Base-by-base conservation (phyloP, 2,113 vertebrate species). In the Taxidea taxus region DNA sequence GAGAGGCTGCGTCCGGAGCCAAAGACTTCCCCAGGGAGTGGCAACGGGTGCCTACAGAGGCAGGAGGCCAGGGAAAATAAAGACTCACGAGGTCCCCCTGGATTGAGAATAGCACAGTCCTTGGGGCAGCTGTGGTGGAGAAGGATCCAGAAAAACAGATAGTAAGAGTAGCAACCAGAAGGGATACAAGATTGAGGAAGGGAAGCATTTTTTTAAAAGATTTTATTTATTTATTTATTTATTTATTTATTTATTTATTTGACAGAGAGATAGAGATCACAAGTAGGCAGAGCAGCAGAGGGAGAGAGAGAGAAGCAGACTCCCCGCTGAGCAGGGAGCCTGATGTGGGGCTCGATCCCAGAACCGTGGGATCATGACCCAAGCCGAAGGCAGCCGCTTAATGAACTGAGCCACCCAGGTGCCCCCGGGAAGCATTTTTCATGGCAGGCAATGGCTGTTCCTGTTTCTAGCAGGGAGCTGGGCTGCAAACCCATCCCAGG, bases 21-120 rank as follows among this genome's bases (percentile, higher is more conserved):
- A 60, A n/a, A 31, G 29, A 21, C 20, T 83, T 54, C 58, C 34
- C 16, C 16, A n/a, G 62, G 68, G 29, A 81, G 77, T 0, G 4
- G 8, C 1, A 7, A 62, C 29, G 44, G 54, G 7, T 2, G 13
- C 6, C 7, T 1, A 14, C 3, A 2, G 1, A 4, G 34, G 21
- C 15, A 1, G 29, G 56, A 60, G 60, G 34, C 7, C 44, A 37
- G 60, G 34, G 20, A 37, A 66, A 72, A 91, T 62, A 54, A 13
- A 95, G 44, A 44, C 25, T 18, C 47, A 42, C 6, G 27, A 16
- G 47, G 72, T 34, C 2, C 37, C 39, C n/a, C 13, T 34, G 15
- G 29, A 18, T 0, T 18, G 83, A 93, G 74, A 37, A 58, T 42
- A 25, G 42, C 60, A 23, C 21, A 2, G 70, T 66, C 7, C 47